These are phyloP conservation scores for Rhingia campestris DNA, from an alignment of 2,888 invertebrate genomes.

Conservation along the genomic window DNA sequence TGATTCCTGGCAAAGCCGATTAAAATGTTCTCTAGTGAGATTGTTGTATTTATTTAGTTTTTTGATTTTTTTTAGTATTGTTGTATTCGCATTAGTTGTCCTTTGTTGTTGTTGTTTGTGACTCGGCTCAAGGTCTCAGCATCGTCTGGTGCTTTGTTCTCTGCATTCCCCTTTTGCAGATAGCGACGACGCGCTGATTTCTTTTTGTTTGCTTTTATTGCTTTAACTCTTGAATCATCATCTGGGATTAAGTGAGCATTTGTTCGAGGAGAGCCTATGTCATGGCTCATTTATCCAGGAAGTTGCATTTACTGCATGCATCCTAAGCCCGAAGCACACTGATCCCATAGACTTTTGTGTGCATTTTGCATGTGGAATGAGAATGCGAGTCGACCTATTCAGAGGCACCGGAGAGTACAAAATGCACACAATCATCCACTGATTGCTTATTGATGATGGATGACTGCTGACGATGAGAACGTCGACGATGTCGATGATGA, in stretches of 20 bases:
- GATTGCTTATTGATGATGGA: conserved; percentile 72
- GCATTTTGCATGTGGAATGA: conserved; percentile 1
- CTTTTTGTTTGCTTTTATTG: conserved; percentile 5
- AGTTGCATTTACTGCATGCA: conserved; percentile 60
- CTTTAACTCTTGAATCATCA: conserved; percentile 61
- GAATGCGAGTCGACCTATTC: too few species aligned
- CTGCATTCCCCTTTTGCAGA: conserved; percentile 22
- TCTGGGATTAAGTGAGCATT: conserved; percentile 63
- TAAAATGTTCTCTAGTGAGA: conserved; percentile 52
- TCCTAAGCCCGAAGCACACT: conserved; percentile 32
- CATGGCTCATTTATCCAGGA: conserved; percentile 60
- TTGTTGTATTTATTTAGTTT: conserved; percentile 35
- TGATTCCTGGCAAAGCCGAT: conserved; percentile 65
- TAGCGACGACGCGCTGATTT: conserved; percentile 42
- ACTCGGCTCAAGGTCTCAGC: conserved; percentile 69
- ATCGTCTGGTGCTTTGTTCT: conserved; percentile 67
- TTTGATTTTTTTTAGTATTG: neutral
- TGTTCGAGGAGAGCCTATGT: conserved; percentile 15
- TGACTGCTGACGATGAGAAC: conserved; percentile 63
- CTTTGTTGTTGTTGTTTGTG: conserved; percentile 55
- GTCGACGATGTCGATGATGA: conserved; percentile 31
- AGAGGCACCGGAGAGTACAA: neutral
- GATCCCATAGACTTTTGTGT: conserved; percentile 41
- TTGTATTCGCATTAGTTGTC: conserved; percentile 11
- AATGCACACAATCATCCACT: conserved; percentile 55